Base-by-base conservation (phyloP, 1,140 invertebrate genomes). In the Trialeurodes vaporariorum region DNA sequence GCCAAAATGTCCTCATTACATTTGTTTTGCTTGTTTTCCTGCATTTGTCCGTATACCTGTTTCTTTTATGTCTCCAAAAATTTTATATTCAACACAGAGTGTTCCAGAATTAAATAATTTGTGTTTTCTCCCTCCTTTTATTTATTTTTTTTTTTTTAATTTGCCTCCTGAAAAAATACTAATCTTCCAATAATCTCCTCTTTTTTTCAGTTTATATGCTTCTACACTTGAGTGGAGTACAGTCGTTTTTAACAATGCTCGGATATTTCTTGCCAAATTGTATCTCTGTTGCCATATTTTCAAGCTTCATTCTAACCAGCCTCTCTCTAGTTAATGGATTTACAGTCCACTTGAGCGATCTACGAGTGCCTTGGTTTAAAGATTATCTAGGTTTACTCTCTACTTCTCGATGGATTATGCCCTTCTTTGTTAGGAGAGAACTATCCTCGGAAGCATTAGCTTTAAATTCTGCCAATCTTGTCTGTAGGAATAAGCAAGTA, bases 151-250 rank as follows among this genome's bases (percentile, higher is more conserved):
- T 12, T 13, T 64, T 27, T 64, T 64, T 49, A 13, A 13, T 64
- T 11, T 25, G 21, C 27, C 23, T 34, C 13, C 21, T 9, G 34
- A 64, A 9, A 34, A 23, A 9, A 11, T 12, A 11, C 25, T 66
- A 22, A 59, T 63, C 5, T 25, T 64, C 2, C 25, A 64, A 62
- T 23, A 69, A 2, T 66, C 9, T 24, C 13, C 64, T 64, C 61
- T 70, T 64, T 25, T 71, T 75, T 74, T 61, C 77, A 86, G 87
- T 87, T 58, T 86, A 89, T 72, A 92, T 91, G 83, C 75, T 93
- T 27, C 77, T 93, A 9, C 93, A 92, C 76, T 77, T 94, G 60
- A 77, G 92, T 2, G 92, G 91, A 75, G 76, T 89, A 66, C 86
- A 91, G 69, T 85, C 87, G 69, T 77, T 92, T 11, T 83, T 88